Percentiles rank a stretch among this genome's conserved stretches.
Evolutionary conservation across 2,888 invertebrate genomes (phyloP).

Genomic region (Agrilus mali): DNA sequence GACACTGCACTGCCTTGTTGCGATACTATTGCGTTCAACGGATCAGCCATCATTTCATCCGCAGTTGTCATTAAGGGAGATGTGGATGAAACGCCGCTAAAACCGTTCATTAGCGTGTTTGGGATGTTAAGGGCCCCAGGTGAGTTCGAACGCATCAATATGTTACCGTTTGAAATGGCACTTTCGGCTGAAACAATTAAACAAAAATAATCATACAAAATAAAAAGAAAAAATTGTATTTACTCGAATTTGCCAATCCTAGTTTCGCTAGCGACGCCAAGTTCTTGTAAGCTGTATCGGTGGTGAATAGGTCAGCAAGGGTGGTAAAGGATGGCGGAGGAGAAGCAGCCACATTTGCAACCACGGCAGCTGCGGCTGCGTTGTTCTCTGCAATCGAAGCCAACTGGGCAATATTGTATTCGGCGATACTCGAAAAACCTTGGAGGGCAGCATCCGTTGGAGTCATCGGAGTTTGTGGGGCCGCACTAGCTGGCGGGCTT

Average conservation of each 20-base stretch:
- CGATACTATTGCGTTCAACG: conserved; percentile 40
- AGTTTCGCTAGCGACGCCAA: conserved; percentile 81
- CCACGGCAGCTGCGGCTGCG: conserved; percentile 21
- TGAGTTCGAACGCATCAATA: conserved; percentile 45
- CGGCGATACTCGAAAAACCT: conserved; percentile 61
- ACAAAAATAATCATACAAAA: conserved; percentile 30
- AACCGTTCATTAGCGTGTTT: conserved; percentile 41
- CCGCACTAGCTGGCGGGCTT: conserved; percentile 27
- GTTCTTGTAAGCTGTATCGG: conserved; percentile 75
- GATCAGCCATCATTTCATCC: conserved; percentile 35
- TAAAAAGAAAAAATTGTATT: conserved; percentile 16
- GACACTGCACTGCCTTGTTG: conserved; percentile 27
- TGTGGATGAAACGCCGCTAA: conserved; percentile 45
- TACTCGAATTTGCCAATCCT: conserved; percentile 55
- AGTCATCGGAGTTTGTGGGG: conserved; percentile 26
- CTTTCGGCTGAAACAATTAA: conserved; percentile 31
- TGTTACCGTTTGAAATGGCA: conserved; percentile 27
- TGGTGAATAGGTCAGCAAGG: conserved; percentile 63
- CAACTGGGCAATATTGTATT: conserved; percentile 75
- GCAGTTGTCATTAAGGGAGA: conserved; percentile 45
- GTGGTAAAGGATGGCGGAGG: conserved; percentile 56
- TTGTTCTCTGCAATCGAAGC: conserved; percentile 68
- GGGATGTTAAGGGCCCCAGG: conserved; percentile 42
- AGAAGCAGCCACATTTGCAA: conserved; percentile 16
- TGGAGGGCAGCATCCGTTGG: conserved; percentile 35